A percentile compares a stretch with the other conserved stretches of the same genome.
Conservation (phyloP, 2,797 vertebrate species). For the Acridotheres tristis region DNA sequence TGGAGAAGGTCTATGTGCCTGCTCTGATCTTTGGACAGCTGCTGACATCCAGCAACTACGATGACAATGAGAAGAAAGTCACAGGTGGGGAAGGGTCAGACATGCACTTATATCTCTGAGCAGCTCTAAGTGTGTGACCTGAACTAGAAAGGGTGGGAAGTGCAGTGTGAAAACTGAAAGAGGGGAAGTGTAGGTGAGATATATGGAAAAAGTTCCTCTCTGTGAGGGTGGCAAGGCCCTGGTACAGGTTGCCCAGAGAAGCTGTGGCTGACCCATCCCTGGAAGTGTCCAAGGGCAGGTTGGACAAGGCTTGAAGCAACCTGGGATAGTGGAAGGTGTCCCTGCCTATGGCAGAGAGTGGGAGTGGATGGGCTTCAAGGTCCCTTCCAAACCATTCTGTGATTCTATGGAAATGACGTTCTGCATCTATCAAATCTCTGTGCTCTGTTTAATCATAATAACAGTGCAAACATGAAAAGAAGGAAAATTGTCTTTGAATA, state of each 20-base stretch:
- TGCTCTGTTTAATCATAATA: not conserved
- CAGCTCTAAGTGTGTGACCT: not conserved
- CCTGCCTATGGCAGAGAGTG: not conserved
- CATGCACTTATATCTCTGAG: not conserved
- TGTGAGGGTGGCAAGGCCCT: not conserved
- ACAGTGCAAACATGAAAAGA: not conserved
- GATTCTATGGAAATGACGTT: not conserved
- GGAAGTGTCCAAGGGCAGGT: not conserved
- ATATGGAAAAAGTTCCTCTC: not conserved
- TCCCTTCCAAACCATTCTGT: not conserved
- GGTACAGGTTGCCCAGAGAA: not conserved
- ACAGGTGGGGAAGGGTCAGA: constrained; percentile 81
- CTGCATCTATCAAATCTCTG: not conserved
- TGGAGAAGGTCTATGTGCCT: constrained; percentile 96
- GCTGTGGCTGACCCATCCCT: not conserved
- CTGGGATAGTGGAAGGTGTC: not conserved
- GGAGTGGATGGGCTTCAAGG: not conserved
- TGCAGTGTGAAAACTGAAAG: not conserved
- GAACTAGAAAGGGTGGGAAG: not conserved
- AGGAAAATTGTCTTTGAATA: not conserved
- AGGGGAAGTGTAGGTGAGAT: not conserved
- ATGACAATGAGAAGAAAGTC: constrained; percentile 97
- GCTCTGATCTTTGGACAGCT: constrained; percentile 98
- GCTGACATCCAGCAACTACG: constrained; percentile 96
- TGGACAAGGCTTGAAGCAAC: not conserved